Conservation (phyloP, 2,113 vertebrate species). For the Zeus faber region DNA sequence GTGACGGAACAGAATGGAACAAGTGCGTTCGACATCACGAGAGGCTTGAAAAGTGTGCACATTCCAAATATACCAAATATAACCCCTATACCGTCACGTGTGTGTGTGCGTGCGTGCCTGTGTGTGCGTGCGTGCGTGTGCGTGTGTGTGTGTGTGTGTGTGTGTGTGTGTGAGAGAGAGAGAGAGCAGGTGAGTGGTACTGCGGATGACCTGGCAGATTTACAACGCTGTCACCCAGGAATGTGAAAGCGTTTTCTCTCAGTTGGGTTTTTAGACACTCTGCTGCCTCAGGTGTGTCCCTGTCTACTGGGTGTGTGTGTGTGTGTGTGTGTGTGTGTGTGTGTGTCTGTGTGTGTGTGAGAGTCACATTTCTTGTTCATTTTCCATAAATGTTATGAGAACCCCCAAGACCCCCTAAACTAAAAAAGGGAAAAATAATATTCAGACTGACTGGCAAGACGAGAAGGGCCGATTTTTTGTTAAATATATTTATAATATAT, state of each 20-base stretch:
- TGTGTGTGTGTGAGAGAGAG: constrained; percentile 8
- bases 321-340: background rate
- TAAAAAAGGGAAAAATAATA: too few species aligned
- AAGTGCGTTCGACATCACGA: too few species aligned
- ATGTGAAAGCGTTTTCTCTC: too few species aligned
- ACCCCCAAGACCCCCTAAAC: too few species aligned
- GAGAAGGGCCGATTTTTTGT: too few species aligned
- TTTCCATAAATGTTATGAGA: too few species aligned
- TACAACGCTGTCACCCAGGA: background rate
- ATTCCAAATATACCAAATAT: background rate
- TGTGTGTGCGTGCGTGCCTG: background rate
- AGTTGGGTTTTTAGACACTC: too few species aligned
- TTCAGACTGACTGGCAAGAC: too few species aligned
- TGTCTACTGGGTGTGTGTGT: background rate
- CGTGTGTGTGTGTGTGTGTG: constrained; percentile 19
- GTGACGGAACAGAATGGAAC: too few species aligned
- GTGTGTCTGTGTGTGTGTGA: background rate
- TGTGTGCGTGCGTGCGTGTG: background rate
- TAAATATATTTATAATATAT: too few species aligned
- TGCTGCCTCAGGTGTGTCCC: background rate
- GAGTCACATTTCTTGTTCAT: too few species aligned
- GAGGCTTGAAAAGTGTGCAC: too few species aligned
- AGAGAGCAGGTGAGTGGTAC: background rate
- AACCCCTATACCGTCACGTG: background rate
- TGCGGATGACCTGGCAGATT: constrained; percentile 14